Base-by-base conservation (phyloP, 2,797 vertebrate species). In the Gobionotothen gibberifrons region DNA sequence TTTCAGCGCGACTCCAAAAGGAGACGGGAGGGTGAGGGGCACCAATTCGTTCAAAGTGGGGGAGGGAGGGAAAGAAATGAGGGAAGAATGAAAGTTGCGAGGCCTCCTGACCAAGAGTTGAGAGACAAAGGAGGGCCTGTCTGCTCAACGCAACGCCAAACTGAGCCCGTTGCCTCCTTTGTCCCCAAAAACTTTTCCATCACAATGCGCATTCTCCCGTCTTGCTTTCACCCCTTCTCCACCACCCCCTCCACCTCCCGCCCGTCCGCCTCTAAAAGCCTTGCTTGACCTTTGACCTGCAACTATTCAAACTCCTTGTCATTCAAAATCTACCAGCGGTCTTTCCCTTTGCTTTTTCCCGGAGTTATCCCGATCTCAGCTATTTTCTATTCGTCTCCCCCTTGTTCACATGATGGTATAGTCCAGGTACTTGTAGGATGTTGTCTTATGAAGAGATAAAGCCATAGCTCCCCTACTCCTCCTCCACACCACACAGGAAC, bases 61-160 rank as follows among this genome's bases (percentile, higher is more conserved):
- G 42, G 65, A 9, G 47, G 55, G 69, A 40, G 61, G 67, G 78
- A 32, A 39, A 72, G 83, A 82, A 73, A 65, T 58, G 64, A 81
- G 74, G 76, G 59, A 73, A 89, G 87, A 90, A 86, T 83, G 87
- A 93, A 90, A 92, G 86, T 92, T 91, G 83, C 76, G 77, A 91
- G 90, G 92, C 93, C 92, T 95, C 90, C 90, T 90, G 90, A 91
- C 90, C 87, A 74, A 88, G 79, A 85, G 87, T 72, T 71, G 83
- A 67, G 78, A 92, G 88, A 94, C 94, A 95, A 95, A 92, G 91
- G 84, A 81, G 60, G 76, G 87, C 88, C 92, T 94, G 92, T 94
- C 92, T 91, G 85, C 91, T 92, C 88, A 86, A 85, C 80, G 84
- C 84, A 89, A 90, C 74, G 82, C 92, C 90, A 91, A 93, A 94